phyloP scores from a whole-genome alignment of 2,113 vertebrate genomes.

The Sarotherodon lohbergeri region DNA sequence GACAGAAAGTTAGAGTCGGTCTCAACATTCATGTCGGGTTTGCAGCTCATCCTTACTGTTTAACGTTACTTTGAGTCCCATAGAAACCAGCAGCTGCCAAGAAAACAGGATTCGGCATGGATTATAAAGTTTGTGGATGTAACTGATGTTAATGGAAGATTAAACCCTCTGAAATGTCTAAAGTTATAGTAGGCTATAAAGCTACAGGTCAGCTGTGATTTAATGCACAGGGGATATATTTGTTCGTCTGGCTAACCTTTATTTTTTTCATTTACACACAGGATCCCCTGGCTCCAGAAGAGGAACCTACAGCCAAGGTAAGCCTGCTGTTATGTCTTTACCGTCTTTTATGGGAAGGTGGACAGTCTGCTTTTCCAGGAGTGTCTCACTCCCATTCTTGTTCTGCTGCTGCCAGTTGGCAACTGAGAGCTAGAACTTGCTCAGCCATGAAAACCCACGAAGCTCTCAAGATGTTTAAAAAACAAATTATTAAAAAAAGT shows the following conservation, averaged over 20 bases:
- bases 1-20: not conserved
- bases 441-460: not conserved
- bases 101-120: not conserved
- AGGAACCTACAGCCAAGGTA: conserved; percentile 81
- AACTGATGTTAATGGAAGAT: not conserved
- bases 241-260: not conserved
- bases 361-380: not conserved
- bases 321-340: not conserved
- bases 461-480: not conserved
- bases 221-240: not conserved
- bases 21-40: fast-evolving
- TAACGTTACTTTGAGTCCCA: not conserved
- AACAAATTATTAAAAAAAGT: not conserved
- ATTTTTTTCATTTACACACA: conserved; percentile 29
- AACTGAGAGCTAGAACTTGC: fast-evolving
- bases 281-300: conserved; percentile 74
- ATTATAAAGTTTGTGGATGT: not conserved
- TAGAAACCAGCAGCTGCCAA: not conserved
- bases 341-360: not conserved
- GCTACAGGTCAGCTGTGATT: not conserved
- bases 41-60: not conserved
- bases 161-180: not conserved
- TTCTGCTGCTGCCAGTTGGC: not conserved
- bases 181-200: not conserved
- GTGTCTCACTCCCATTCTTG: not conserved